These are phyloP conservation scores for Pimephales promelas DNA, from an alignment of 2,113 vertebrate genomes.

Conservation along the genomic window DNA sequence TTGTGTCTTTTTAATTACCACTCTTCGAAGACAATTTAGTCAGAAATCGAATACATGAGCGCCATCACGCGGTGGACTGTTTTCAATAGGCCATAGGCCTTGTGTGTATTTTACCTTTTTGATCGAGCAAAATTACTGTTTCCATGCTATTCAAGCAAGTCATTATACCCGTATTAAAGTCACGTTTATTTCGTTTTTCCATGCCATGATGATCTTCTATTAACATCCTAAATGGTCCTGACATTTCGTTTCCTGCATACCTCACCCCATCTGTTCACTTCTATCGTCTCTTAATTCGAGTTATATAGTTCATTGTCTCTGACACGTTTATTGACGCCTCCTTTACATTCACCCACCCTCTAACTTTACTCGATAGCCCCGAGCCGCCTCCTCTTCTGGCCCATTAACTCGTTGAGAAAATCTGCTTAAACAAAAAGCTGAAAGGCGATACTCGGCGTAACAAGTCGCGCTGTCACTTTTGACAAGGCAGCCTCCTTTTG, in stretches of 20 bases:
- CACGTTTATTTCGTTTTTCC: not conserved
- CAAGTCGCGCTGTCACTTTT: constrained; percentile 59
- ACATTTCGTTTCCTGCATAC: constrained; percentile 44
- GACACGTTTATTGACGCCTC: constrained; percentile 70
- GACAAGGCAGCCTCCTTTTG: not conserved
- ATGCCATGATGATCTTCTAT: not conserved
- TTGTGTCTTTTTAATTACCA: constrained; percentile 25
- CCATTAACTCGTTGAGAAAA: constrained; percentile 84
- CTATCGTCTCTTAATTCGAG: constrained; percentile 64
- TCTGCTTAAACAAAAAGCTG: constrained; percentile 74
- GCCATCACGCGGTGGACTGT: constrained; percentile 54
- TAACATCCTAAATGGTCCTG: constrained; percentile 28
- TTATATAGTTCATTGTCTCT: constrained; percentile 76
- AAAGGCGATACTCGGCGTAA: constrained; percentile 66
- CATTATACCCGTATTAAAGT: not conserved
- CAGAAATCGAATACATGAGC: constrained; percentile 45
- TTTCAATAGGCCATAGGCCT: not conserved
- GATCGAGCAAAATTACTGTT: not conserved
- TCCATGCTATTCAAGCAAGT: not conserved
- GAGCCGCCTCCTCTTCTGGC: constrained; percentile 78
- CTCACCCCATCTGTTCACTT: constrained; percentile 77
- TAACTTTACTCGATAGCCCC: constrained; percentile 61
- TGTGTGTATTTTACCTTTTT: not conserved
- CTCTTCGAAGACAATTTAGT: not conserved
- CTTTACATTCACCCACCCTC: constrained; percentile 70